Conservation (phyloP, 2,888 invertebrate species). For the Hipparchia semele region DNA sequence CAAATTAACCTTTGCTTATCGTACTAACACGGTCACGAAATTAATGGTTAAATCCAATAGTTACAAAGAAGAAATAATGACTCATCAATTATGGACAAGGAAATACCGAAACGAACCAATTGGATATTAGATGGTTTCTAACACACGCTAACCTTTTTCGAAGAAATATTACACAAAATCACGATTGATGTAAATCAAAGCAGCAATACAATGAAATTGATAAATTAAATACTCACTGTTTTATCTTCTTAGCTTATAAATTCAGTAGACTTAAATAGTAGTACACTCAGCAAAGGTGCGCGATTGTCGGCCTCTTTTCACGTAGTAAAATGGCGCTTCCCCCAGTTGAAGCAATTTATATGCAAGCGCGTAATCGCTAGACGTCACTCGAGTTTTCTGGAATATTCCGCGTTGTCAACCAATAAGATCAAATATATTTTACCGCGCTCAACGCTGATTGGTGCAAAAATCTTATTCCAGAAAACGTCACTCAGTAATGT, state of each 20-base stretch:
- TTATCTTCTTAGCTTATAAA: constrained; percentile 49
- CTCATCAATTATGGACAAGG: neutral
- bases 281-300: constrained; percentile 77
- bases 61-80: constrained; percentile 1
- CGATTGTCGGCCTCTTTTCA: constrained; percentile 77
- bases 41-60: neutral
- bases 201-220: constrained; percentile 17
- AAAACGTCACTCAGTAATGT: constrained; percentile 28
- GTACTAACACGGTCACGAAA: neutral
- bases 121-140: no score
- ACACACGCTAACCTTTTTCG: neutral
- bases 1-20: neutral
- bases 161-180: neutral
- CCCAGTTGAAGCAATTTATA: constrained; percentile 56
- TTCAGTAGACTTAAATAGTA: constrained; percentile 63
- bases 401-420: constrained; percentile 65
- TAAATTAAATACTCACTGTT: constrained; percentile 61
- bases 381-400: constrained; percentile 75
- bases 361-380: constrained; percentile 54
- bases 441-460: constrained; percentile 56
- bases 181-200: constrained; percentile 1
- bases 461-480: constrained; percentile 45
- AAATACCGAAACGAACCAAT: neutral
- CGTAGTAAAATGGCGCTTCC: constrained; percentile 68
- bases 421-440: constrained; percentile 53